A percentile compares a stretch with the other conserved stretches of the same genome.
These are phyloP conservation scores for Diploptera punctata DNA, from an alignment of 2,888 invertebrate species.

Conservation along the genomic window DNA sequence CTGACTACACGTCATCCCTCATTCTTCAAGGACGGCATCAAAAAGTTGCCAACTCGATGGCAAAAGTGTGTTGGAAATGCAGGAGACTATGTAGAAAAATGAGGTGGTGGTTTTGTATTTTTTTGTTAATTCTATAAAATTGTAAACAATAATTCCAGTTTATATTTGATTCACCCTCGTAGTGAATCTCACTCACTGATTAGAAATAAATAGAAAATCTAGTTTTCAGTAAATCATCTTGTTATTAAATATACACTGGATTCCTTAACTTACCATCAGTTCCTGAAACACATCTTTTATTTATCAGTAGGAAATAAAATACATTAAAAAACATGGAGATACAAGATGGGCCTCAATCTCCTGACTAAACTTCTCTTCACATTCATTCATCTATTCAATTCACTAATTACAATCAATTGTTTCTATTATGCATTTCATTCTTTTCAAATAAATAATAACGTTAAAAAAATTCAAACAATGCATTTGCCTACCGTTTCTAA, in stretches of 20 bases:
- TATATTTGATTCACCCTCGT: too few species aligned
- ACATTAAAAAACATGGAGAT: constrained; percentile 36
- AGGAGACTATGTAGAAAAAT: too few species aligned
- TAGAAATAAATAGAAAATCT: too few species aligned
- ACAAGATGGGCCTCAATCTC: constrained; percentile 30
- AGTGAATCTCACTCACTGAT: too few species aligned
- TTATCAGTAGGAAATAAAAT: constrained; percentile 37
- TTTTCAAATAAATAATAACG: constrained; percentile 34
- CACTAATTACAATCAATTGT: constrained; percentile 29
- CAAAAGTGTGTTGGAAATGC: too few species aligned
- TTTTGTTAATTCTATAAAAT: too few species aligned
- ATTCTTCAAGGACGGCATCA: too few species aligned
- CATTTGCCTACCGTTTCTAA: constrained; percentile 23
- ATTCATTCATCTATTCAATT: constrained; percentile 23
- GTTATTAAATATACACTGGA: not conserved
- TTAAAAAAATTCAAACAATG: constrained; percentile 28
- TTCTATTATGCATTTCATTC: constrained; percentile 28
- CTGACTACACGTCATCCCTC: too few species aligned
- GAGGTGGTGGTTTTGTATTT: too few species aligned
- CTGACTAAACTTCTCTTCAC: constrained; percentile 10
- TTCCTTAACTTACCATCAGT: constrained; percentile 23
- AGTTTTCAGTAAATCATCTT: too few species aligned
- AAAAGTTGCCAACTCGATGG: too few species aligned
- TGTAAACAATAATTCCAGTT: too few species aligned
- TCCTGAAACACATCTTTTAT: constrained; percentile 36